Evolutionary conservation across 1,140 invertebrate genomes (phyloP).

Genomic region (Nasonia giraulti): DNA sequence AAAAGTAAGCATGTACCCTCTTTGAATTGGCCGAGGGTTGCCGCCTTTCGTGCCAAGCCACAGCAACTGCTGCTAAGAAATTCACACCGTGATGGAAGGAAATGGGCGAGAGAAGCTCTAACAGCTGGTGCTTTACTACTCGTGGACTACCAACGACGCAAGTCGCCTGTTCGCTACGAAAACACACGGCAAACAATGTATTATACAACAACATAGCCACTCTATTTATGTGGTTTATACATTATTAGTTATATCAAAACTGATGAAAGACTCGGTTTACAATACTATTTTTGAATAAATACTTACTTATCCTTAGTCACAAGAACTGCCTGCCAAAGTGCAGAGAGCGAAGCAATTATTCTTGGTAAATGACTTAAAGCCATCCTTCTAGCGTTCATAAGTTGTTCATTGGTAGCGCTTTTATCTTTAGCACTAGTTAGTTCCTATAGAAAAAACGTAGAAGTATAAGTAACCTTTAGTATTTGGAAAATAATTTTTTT

Average conservation of each 20-base stretch:
- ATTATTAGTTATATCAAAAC: neutral
- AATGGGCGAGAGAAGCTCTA: conserved; percentile 91
- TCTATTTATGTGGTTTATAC: neutral
- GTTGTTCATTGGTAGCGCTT: conserved; percentile 69
- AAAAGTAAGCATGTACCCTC: conserved; percentile 67
- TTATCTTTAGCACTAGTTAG: conserved; percentile 62
- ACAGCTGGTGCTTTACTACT: conserved; percentile 84
- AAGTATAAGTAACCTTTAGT: neutral
- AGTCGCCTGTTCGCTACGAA: conserved; percentile 68
- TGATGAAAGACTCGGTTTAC: neutral
- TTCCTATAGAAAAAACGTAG: conserved; percentile 54
- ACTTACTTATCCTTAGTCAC: conserved; percentile 73
- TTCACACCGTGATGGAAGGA: conserved; percentile 89
- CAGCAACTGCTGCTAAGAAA: conserved; percentile 89
- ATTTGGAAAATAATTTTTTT: neutral
- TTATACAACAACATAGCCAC: conserved; percentile 48
- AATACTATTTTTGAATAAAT: neutral
- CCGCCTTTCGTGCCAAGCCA: conserved; percentile 90
- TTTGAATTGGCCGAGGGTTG: conserved; percentile 71
- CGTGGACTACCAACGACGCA: conserved; percentile 78
- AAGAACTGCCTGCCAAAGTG: conserved; percentile 86
- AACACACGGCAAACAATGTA: conserved; percentile 41
- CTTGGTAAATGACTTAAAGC: conserved; percentile 87
- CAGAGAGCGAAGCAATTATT: conserved; percentile 86
- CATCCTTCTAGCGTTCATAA: conserved; percentile 81